Conservation (phyloP, 2,113 vertebrate species). For the Odobenus rosmarus region DNA sequence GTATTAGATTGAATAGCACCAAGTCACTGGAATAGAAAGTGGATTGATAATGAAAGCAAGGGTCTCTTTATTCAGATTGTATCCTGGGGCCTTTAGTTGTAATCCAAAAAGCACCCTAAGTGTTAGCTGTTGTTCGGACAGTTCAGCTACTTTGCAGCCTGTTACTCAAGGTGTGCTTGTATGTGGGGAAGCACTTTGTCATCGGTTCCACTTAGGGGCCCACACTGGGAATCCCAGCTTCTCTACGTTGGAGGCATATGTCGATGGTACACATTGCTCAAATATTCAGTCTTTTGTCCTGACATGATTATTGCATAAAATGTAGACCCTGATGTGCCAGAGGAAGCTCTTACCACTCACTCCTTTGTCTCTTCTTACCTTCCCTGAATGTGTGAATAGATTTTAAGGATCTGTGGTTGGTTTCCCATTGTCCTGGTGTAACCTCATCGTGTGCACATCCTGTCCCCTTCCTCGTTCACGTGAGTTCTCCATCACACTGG, state of each 20-base stretch:
- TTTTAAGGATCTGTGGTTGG: neutral
- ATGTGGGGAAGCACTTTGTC: neutral
- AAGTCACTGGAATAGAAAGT: neutral
- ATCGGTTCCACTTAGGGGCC: neutral
- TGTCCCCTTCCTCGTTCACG: neutral
- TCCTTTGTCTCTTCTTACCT: neutral
- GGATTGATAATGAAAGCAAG: neutral
- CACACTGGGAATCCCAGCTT: neutral
- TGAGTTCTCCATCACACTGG: neutral
- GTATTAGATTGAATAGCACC: neutral
- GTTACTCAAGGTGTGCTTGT: neutral
- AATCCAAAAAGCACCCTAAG: neutral
- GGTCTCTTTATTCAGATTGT: neutral
- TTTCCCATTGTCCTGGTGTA: neutral
- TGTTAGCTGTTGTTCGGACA: neutral
- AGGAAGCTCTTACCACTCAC: neutral
- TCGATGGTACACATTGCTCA: neutral
- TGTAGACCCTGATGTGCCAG: neutral
- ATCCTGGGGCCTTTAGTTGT: neutral
- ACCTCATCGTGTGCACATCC: neutral
- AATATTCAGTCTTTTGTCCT: neutral
- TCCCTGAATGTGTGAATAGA: neutral
- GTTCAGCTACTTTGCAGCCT: neutral
- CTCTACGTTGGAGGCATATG: rapidly evolving
- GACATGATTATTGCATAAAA: neutral